These are phyloP conservation scores for Anhinga rufa DNA, from an alignment of 2,113 vertebrate genomes.

Conservation along the genomic window DNA sequence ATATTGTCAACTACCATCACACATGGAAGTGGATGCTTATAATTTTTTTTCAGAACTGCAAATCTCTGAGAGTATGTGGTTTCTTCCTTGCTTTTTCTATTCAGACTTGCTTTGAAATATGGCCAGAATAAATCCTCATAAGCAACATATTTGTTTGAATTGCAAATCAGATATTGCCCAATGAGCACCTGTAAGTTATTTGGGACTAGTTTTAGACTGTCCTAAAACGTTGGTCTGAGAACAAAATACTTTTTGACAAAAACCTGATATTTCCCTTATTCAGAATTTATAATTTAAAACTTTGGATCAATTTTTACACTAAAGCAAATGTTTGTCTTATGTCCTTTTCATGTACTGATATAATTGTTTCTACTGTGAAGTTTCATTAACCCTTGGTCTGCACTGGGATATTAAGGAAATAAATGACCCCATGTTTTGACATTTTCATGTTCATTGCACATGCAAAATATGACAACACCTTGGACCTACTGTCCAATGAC, in stretches of 20 bases:
- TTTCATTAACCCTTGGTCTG: background rate
- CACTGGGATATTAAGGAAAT: background rate
- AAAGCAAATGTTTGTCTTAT: background rate
- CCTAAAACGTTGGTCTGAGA: background rate
- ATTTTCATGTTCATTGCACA: background rate
- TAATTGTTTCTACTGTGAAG: background rate
- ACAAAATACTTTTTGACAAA: background rate
- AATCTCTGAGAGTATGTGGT: background rate
- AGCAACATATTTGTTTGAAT: background rate
- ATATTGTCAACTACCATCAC: background rate
- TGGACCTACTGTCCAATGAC: background rate
- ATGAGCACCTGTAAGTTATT: background rate
- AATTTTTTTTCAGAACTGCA: background rate
- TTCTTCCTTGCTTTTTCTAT: background rate
- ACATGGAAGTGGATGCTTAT: background rate
- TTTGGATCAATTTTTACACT: background rate
- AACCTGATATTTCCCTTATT: accelerated
- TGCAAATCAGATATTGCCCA: background rate
- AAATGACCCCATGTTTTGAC: background rate
- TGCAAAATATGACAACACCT: background rate
- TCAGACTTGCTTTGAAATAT: background rate
- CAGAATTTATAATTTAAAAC: background rate
- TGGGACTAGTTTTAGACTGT: background rate
- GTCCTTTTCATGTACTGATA: background rate
- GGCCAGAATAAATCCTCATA: background rate